Evolutionary conservation across 2,113 vertebrate species (phyloP).

Genomic region (Plectropomus leopardus): DNA sequence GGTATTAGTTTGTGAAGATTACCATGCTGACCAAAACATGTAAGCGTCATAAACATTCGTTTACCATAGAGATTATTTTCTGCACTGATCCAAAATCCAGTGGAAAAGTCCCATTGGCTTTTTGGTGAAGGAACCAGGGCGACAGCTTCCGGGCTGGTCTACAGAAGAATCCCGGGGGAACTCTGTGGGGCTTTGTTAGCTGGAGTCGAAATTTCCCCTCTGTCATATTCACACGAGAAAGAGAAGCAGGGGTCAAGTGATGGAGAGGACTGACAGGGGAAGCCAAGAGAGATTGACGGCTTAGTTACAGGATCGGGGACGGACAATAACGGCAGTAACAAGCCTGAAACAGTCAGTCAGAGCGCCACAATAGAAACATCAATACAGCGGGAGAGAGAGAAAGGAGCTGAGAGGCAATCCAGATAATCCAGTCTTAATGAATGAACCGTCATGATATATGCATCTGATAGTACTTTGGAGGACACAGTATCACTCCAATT

Average conservation of each 20-base stretch:
- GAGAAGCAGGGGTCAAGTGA: slow-evolving; percentile 20
- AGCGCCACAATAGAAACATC: slow-evolving; percentile 32
- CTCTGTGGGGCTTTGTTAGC: background rate
- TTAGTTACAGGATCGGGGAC: slow-evolving; percentile 31
- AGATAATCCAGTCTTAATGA: slow-evolving; percentile 77
- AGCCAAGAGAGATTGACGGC: slow-evolving; percentile 1
- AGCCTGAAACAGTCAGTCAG: slow-evolving; percentile 15
- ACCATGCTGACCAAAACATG: too few relatives aligned
- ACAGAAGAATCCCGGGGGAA: too few relatives aligned
- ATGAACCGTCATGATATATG: slow-evolving; percentile 86
- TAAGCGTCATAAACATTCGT: too few relatives aligned
- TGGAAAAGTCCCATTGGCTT: too few relatives aligned
- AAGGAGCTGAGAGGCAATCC: slow-evolving; percentile 33
- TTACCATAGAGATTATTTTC: too few relatives aligned
- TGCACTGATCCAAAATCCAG: too few relatives aligned
- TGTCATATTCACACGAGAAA: background rate
- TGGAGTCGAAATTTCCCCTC: background rate
- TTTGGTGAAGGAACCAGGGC: too few relatives aligned
- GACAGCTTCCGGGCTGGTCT: too few relatives aligned
- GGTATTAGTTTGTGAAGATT: too few relatives aligned
- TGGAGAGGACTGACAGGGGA: slow-evolving; percentile 4
- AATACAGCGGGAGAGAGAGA: slow-evolving; percentile 20
- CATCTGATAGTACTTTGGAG: slow-evolving; percentile 84
- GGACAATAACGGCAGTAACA: slow-evolving; percentile 24
- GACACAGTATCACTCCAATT: slow-evolving; percentile 88